Conservation (phyloP, 2,113 vertebrate genomes). For the Pygathrix nemaeus region DNA sequence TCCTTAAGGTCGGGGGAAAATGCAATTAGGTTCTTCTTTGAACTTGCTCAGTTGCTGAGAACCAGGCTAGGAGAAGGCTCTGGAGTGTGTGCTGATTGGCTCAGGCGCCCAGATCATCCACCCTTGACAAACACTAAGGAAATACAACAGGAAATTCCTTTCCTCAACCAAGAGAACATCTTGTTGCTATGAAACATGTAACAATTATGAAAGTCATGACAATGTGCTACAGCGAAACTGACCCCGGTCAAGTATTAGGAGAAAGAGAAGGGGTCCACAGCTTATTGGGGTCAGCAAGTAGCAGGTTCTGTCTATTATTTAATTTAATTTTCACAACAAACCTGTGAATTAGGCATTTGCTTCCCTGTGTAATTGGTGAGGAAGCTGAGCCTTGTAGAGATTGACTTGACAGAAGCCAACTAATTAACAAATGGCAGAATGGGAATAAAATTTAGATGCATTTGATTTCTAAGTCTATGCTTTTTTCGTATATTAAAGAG, state of each 20-base stretch:
- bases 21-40: background rate
- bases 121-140: background rate
- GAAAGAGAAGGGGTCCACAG: background rate
- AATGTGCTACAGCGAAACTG: rapidly evolving
- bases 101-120: background rate
- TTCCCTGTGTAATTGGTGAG: background rate
- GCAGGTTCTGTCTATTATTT: background rate
- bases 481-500: background rate
- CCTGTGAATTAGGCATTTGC: background rate
- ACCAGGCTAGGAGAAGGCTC: background rate
- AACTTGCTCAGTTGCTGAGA: background rate
- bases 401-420: background rate
- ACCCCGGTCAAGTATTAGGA: background rate
- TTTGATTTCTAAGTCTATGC: background rate
- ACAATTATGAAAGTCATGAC: background rate
- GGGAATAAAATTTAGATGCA: too few relatives aligned
- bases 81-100: background rate
- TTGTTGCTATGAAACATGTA: background rate
- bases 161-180: too few relatives aligned
- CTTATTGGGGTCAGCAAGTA: background rate
- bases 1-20: background rate
- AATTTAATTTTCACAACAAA: background rate
- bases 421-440: background rate
- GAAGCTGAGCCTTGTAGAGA: background rate
- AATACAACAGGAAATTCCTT: background rate